Base-by-base conservation (phyloP, 2,888 invertebrate genomes). In the Apeira syringaria region DNA sequence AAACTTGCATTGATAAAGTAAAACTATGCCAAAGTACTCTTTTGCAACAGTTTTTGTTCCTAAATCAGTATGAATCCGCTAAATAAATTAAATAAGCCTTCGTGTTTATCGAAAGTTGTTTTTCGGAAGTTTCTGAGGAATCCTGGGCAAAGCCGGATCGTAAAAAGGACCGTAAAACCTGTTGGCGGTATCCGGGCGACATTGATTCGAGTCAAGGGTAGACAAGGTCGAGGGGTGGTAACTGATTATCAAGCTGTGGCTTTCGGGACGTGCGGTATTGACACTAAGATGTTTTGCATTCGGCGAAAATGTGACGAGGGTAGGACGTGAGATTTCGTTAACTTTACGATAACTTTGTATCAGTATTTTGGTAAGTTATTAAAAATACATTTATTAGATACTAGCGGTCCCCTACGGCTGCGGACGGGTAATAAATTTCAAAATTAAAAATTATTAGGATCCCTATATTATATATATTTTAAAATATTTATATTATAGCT, bases 101-200 rank as follows among this genome's bases (percentile, higher is more conserved):
- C 32, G 37, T 73, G 74, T 74, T 77, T 80, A 74, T 73, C 66
- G 68, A 66, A 71, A 71, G 67, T 71, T 77, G 74, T 76, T 77
- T 73, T 70, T 64, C 62, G 66, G 59, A 51, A 53, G 55, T 54
- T 48, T 56, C 60, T 55, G 49, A 56, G 64, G 64, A 66, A 65
- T 65, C 62, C 65, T 63, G 61, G 51, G 50, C 50, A 61, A 64
- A 65, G 62, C 69, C 59, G 49, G 61, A 60, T 61, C 67, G 73
- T 83, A 81, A 82, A 83, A 68, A 57, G 53, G 52, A 58, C 57
- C 73, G 66, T 81, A 79, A 82, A 81, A 81, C 79, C 77, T 80
- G 77, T 77, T 74, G 76, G 75, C 67, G 73, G 71, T 71, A 60
- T 60, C 68, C 58, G 53, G 53, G 39, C 50, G 51, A 55, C 63